Evolutionary conservation across 1,140 invertebrate species (phyloP), one percentile per base, ranked within the genome.

Genomic region (Phthorimaea operculella): DNA sequence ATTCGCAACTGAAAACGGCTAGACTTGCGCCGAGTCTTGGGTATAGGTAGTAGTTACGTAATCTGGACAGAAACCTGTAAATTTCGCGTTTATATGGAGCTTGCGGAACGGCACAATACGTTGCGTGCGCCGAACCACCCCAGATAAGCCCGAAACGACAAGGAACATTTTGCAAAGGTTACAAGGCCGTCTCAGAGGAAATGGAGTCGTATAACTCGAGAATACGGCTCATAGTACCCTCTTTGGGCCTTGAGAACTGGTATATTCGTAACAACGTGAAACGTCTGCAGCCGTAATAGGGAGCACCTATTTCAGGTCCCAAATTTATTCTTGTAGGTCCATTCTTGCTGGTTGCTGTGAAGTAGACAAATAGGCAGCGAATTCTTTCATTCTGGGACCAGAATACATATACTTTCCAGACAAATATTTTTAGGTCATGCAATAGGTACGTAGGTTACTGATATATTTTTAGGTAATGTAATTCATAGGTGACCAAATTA

Each of bases 81-180:
- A 59, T 54, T 63, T 59, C 61, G 59, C 52, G 50, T 64, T 66
- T 71, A 66, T 50, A 57, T 63, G 44, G 57, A 48, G 28, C 44
- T 55, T 12, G 55, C 47, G 33, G 52, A 53, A 51, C 28, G 53
- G 52, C 45, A 33, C 16, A 63, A 62, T 54, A 61, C 55, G 55
- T 67, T 69, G 72, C 70, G 72, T 75, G 66, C 61, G 58, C 55
- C 60, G 66, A 56, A 55, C 57, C 63, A 52, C 49, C 58, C 51
- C 42, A 68, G 67, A 70, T 69, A 69, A 71, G 62, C 61, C 50
- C 49, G 33, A 28, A 53, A 59, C 59, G 62, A 58, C 62, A 58
- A 62, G 55, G 57, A 58, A 65, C 65, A 61, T 70, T 62, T 62
- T 64, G 60, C 48, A 55, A 58, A 59, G 49, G 60, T 57, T 58